phyloP scores from a whole-genome alignment of 2,113 vertebrate genomes.

The Laterallus jamaicensis region DNA sequence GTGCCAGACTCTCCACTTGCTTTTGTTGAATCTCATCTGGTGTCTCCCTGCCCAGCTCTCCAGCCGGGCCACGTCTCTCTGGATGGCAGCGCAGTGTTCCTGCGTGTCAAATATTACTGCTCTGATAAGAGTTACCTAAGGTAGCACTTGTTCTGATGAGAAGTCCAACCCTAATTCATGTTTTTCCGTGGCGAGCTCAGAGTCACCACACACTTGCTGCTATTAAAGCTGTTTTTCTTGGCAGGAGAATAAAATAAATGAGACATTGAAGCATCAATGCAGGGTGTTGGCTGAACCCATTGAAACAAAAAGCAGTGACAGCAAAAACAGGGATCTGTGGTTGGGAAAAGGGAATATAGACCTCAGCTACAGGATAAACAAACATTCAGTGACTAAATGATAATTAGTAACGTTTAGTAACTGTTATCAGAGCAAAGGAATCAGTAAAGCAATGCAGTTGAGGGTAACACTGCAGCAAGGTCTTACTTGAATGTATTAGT shows the following conservation, averaged over 20 bases:
- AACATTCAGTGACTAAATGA: background rate
- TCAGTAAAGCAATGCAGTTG: background rate
- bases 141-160: background rate
- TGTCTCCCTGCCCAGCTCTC: too few species aligned
- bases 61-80: too few species aligned
- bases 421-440: background rate
- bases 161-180: background rate
- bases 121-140: background rate
- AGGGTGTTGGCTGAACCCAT: background rate
- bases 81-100: too few species aligned
- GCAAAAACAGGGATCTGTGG: background rate
- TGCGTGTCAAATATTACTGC: background rate
- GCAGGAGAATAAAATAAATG: background rate
- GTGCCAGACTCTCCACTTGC: too few species aligned
- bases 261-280: background rate
- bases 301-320: too few species aligned
- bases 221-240: background rate
- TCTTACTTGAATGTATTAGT: background rate
- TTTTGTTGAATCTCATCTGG: too few species aligned
- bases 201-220: background rate
- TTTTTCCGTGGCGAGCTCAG: background rate
- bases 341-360: background rate
- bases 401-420: background rate
- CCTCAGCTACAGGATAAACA: background rate
- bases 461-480: background rate